Percentiles rank a stretch among this genome's conserved stretches.
These are phyloP conservation scores for Cepphus grylle DNA, from an alignment of 2,113 vertebrate genomes.

Conservation along the genomic window DNA sequence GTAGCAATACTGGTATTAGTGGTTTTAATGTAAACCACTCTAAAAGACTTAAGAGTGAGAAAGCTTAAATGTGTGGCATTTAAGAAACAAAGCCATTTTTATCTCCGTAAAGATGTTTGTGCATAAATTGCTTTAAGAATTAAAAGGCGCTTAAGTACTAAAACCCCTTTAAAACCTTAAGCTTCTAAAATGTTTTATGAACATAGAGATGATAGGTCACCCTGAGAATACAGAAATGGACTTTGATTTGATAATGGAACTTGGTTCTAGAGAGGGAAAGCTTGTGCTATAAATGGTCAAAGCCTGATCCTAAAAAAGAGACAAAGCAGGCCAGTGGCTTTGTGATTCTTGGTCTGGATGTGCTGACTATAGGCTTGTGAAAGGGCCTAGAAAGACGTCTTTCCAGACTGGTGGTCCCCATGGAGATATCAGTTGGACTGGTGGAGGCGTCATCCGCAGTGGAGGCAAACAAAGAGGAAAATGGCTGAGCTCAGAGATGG, in stretches of 20 bases:
- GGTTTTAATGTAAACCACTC: neutral
- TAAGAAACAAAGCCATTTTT: constrained; percentile 26
- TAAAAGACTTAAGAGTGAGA: neutral
- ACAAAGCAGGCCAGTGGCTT: accelerated
- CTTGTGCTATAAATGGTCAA: neutral
- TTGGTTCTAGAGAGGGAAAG: neutral
- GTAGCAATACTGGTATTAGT: neutral
- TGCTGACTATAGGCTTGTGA: neutral
- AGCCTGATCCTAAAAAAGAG: neutral
- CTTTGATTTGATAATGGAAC: neutral
- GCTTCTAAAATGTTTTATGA: neutral
- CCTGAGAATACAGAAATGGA: neutral
- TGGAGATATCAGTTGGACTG: neutral
- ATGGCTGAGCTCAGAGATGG: neutral
- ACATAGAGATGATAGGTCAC: neutral
- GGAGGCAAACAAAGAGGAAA: neutral
- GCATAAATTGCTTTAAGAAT: constrained; percentile 11
- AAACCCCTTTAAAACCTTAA: neutral
- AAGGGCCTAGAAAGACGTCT: neutral
- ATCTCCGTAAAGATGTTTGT: constrained; percentile 18
- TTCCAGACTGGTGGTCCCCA: neutral
- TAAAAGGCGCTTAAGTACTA: constrained; percentile 18
- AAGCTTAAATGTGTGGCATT: neutral
- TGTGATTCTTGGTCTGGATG: neutral
- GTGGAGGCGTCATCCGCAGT: neutral